phyloP scores from a whole-genome alignment of 2,888 invertebrate species.

The Tubiluchus corallicola region DNA sequence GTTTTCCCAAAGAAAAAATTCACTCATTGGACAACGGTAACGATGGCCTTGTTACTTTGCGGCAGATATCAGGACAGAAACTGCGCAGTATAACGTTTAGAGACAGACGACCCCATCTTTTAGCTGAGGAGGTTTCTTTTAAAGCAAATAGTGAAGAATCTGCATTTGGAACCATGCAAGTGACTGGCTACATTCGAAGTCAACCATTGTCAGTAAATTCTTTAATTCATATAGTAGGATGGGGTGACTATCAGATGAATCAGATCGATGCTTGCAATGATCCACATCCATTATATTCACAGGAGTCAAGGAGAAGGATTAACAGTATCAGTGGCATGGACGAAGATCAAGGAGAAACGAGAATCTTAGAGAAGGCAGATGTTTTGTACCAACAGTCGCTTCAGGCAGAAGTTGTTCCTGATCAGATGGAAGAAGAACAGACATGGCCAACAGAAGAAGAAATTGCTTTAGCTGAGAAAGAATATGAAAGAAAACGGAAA shows the following conservation, averaged over 20 bases:
- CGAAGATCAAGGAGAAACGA: slow-evolving; percentile 13
- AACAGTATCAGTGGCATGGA: slow-evolving; percentile 15
- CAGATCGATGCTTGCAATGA: slow-evolving; percentile 39
- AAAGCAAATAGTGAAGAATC: slow-evolving; percentile 16
- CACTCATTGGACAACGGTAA: slow-evolving; percentile 47
- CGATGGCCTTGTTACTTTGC: slow-evolving; percentile 45
- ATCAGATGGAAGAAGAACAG: slow-evolving; percentile 86
- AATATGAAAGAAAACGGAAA: slow-evolving; percentile 22
- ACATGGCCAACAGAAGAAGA: slow-evolving; percentile 92
- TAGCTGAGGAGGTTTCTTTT: slow-evolving; percentile 59
- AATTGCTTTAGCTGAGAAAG: slow-evolving; percentile 47
- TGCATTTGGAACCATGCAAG: slow-evolving; percentile 31
- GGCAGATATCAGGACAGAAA: slow-evolving; percentile 63
- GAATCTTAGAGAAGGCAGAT: slow-evolving; percentile 18
- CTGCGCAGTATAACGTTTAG: slow-evolving; percentile 50
- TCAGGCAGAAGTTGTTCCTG: slow-evolving; percentile 38
- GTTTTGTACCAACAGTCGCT: slow-evolving; percentile 39
- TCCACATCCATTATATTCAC: slow-evolving; percentile 19
- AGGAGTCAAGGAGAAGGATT: slow-evolving; percentile 8
- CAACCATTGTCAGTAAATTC: slow-evolving; percentile 64
- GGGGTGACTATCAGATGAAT: slow-evolving; percentile 79
- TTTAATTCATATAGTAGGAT: slow-evolving; percentile 71
- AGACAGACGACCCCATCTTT: slow-evolving; percentile 59
- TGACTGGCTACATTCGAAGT: slow-evolving; percentile 73
- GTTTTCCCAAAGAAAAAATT: slow-evolving; percentile 56